These are phyloP conservation scores for Glyptemys insculpta DNA, from an alignment of 2,797 vertebrate species.

Conservation along the genomic window DNA sequence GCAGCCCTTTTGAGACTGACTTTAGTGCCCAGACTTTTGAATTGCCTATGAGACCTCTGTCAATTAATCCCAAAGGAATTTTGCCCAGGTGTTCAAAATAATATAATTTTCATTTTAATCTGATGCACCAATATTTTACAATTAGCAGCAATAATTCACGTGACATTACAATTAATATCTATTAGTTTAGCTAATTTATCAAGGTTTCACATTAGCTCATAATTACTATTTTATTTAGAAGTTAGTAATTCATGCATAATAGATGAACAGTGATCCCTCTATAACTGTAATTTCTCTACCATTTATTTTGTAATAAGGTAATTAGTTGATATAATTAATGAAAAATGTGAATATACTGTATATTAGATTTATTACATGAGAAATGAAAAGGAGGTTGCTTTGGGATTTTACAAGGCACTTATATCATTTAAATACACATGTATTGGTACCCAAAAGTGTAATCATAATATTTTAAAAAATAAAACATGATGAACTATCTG, in stretches of 20 bases:
- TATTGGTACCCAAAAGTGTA: neutral
- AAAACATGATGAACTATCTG: neutral
- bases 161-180: constrained; percentile 52
- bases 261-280: constrained; percentile 36
- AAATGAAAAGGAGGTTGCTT: constrained; percentile 18
- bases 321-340: constrained; percentile 51
- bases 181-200: constrained; percentile 66
- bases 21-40: constrained; percentile 47
- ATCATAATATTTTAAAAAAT: constrained; percentile 4
- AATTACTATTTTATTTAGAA: constrained; percentile 60
- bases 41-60: constrained; percentile 46
- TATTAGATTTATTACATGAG: constrained; percentile 31
- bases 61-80: constrained; percentile 63
- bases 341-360: constrained; percentile 5
- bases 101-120: constrained; percentile 67
- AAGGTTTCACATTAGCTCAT: constrained; percentile 41
- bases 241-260: constrained; percentile 49
- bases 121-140: constrained; percentile 61
- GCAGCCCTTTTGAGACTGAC: constrained; percentile 41
- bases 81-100: constrained; percentile 70
- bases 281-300: constrained; percentile 42
- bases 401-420: constrained; percentile 4
- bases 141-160: constrained; percentile 52
- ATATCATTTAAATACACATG: neutral
- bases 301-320: constrained; percentile 61